A percentile compares a stretch with the other conserved stretches of the same genome.
phyloP scores from a whole-genome alignment of 2,888 invertebrate species.

The Crocallis elinguaria region DNA sequence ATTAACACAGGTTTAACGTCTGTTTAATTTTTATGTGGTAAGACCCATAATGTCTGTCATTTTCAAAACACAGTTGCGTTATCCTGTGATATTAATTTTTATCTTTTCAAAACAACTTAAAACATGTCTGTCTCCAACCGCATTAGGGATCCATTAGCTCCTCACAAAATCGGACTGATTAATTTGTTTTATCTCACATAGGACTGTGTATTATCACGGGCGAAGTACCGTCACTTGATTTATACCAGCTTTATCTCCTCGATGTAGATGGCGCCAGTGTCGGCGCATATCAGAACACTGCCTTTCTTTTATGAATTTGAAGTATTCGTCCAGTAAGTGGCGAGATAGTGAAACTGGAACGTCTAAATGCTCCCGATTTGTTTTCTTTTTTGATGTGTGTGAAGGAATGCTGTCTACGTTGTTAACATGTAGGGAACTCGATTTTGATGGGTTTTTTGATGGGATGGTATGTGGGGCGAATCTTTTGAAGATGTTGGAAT shows the following conservation, averaged over 20 bases:
- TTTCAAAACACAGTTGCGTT: not conserved
- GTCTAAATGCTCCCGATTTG: conserved; percentile 51
- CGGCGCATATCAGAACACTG: conserved; percentile 38
- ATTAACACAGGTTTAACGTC: no score
- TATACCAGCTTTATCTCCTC: conserved; percentile 30
- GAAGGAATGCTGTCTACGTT: conserved; percentile 33
- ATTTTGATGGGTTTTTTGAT: conserved; percentile 24
- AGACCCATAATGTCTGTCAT: no score
- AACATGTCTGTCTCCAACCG: conserved; percentile 45
- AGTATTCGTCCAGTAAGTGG: conserved; percentile 41
- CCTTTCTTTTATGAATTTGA: conserved; percentile 59
- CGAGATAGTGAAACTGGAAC: conserved; percentile 40
- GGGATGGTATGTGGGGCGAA: conserved; percentile 21
- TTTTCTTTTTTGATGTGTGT: conserved; percentile 31
- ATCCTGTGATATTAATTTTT: conserved; percentile 19
- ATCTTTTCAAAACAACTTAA: conserved; percentile 36
- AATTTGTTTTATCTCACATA: conserved; percentile 58
- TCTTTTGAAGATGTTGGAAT: not conserved
- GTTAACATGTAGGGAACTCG: conserved; percentile 21
- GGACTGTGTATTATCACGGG: conserved; percentile 52
- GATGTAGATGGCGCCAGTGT: conserved; percentile 49
- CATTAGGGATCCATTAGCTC: conserved; percentile 70
- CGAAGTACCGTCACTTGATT: conserved; percentile 32
- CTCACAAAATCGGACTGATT: conserved; percentile 56
- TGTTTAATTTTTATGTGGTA: no score